Evolutionary conservation across 2,888 invertebrate genomes (phyloP), one percentile per base, ranked within the genome.

Genomic region (Agonopterix arenella): DNA sequence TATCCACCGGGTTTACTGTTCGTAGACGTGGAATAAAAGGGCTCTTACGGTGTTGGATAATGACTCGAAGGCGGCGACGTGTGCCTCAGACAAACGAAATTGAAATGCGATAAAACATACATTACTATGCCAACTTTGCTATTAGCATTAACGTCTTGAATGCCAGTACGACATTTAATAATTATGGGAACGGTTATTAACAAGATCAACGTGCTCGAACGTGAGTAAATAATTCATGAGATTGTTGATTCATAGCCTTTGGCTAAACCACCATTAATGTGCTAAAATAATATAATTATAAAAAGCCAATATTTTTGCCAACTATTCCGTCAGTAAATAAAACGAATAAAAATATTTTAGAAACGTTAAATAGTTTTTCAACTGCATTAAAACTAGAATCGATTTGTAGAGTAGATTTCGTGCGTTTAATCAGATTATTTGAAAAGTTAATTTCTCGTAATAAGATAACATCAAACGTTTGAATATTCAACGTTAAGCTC

Each of bases 181-280:
- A 48, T 50, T 46, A 68, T 69, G 64, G 62, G 56, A 60, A 61
- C 56, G 57, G 60, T 64, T 63, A 73, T 70, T 70, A 69, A 64
- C 64, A 60, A 54, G 62, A 66, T 56, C 54, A 54, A 53, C 62
- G 58, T 66, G 68, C 53, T 62, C 55, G 56, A 66, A 59, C 66
- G 62, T 60, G 60, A 66, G 68, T 68, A 75, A 73, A 76, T 75
- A 74, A 76, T 76, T 70, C 68, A 75, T 71, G 71, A 74, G 71
- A 76, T 69, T 69, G 73, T 82, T 82, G 80, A 80, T 71, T 64
- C 70, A 55, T 59, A 62, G 76, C 78, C 80, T 83, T 82, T 75
- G 70, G 62, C 64, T 68, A 60, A 62, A 61, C 59, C 55, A 9
- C 63, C 64, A 60, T 66, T 66, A 56, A 61, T 59, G 64, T 68